Conservation (phyloP, 2,888 invertebrate species). For the Phalera bucephala region DNA sequence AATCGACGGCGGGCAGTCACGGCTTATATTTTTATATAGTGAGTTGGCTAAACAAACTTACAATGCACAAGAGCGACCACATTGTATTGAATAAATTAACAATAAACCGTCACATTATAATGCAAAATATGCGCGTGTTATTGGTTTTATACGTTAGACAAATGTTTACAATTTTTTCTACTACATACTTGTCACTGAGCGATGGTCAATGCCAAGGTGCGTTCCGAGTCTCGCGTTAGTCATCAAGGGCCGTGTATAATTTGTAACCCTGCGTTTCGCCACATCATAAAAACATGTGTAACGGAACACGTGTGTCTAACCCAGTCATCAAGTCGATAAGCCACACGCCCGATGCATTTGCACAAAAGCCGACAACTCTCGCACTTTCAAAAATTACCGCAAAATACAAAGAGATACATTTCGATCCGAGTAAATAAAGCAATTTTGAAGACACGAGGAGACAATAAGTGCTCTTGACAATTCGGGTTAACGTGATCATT, state of each 20-base stretch:
- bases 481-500: slow-evolving; percentile 62
- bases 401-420: slow-evolving; percentile 28
- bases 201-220: slow-evolving; percentile 64
- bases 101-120: slow-evolving; percentile 53
- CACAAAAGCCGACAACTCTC: slow-evolving; percentile 11
- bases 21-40: slow-evolving; percentile 56
- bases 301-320: slow-evolving; percentile 4
- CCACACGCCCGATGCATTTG: slow-evolving; percentile 9
- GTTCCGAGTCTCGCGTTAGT: slow-evolving; percentile 31
- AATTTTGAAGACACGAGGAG: slow-evolving; percentile 27
- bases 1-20: slow-evolving; percentile 52
- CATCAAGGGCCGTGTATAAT: slow-evolving; percentile 44
- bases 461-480: slow-evolving; percentile 54
- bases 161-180: slow-evolving; percentile 37
- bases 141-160: slow-evolving; percentile 22
- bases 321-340: slow-evolving; percentile 21
- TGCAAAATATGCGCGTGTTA: slow-evolving; percentile 34
- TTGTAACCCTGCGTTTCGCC: slow-evolving; percentile 39
- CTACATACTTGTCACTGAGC: slow-evolving; percentile 30
- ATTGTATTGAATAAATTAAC: slow-evolving; percentile 56
- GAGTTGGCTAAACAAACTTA: slow-evolving; percentile 40
- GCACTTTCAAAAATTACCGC: slow-evolving; percentile 19
- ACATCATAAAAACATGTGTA: background rate
- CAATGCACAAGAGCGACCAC: slow-evolving; percentile 38
- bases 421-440: slow-evolving; percentile 45